Evolutionary conservation across 2,797 vertebrate genomes (phyloP).

Genomic region (Brotula barbata): DNA sequence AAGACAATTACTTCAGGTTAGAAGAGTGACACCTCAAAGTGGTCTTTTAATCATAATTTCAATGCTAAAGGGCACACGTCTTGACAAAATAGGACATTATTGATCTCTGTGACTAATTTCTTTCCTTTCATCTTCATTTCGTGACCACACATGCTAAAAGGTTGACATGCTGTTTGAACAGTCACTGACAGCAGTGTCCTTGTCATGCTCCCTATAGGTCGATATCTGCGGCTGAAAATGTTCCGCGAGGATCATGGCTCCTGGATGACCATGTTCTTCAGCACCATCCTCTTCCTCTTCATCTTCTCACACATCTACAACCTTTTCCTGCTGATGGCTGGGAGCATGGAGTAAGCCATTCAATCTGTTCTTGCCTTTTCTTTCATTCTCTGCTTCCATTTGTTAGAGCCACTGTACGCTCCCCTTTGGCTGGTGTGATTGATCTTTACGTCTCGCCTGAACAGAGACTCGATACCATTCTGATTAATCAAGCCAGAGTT

Average conservation of each 20-base stretch:
- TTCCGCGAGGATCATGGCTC: conserved; percentile 97
- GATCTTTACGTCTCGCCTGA: conserved; percentile 60
- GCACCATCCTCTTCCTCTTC: conserved; percentile 95
- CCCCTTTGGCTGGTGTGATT: conserved; percentile 58
- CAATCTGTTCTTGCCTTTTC: conserved; percentile 24
- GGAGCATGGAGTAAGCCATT: conserved; percentile 89
- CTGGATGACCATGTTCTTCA: conserved; percentile 99
- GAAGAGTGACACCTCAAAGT: conserved; percentile 38
- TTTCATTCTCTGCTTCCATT: conserved; percentile 50
- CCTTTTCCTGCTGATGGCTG: conserved; percentile 90
- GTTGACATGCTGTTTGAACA: conserved; percentile 41
- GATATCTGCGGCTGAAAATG: conserved; percentile 94
- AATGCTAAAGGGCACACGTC: conserved; percentile 41
- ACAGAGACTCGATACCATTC: conserved; percentile 50
- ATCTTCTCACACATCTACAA: conserved; percentile 99
- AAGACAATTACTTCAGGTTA: conserved; percentile 31
- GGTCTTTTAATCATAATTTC: conserved; percentile 65
- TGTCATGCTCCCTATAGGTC: conserved; percentile 79
- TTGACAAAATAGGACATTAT: conserved; percentile 44
- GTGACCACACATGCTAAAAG: conserved; percentile 21
- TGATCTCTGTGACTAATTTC: conserved; percentile 55
- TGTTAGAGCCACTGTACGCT: conserved; percentile 46
- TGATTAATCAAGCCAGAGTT: conserved; percentile 61
- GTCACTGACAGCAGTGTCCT: conserved; percentile 56
- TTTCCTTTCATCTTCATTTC: conserved; percentile 53